Evolutionary conservation across 1,140 invertebrate species (phyloP).

Genomic region (Drosophila sechellia): DNA sequence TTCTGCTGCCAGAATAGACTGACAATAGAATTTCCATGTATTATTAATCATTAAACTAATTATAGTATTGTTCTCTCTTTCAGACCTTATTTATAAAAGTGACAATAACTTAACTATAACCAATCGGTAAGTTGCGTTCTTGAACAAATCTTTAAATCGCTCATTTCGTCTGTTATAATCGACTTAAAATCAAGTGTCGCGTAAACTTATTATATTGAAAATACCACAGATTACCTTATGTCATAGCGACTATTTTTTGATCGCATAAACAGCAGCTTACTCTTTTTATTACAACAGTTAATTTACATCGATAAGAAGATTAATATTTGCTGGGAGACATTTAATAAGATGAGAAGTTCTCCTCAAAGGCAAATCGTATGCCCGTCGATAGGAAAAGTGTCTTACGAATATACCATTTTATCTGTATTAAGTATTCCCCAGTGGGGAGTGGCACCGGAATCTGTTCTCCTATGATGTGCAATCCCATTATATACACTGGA

Average conservation of each 20-base stretch:
- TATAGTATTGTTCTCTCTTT: slow-evolving; percentile 10
- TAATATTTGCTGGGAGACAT: too few relatives aligned
- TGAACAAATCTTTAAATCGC: background rate
- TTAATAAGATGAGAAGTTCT: background rate
- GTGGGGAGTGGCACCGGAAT: slow-evolving; percentile 12
- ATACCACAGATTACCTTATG: background rate
- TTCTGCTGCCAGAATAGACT: slow-evolving; percentile 4
- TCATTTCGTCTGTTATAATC: background rate
- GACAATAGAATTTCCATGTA: slow-evolving; percentile 36
- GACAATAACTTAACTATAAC: slow-evolving; percentile 60
- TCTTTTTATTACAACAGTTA: too few relatives aligned
- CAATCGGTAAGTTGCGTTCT: slow-evolving; percentile 39
- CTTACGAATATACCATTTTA: background rate
- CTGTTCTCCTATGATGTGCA: slow-evolving; percentile 10
- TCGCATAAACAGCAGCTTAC: too few relatives aligned
- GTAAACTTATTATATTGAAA: slow-evolving; percentile 11
- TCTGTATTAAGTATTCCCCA: slow-evolving; percentile 15
- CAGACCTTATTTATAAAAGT: slow-evolving; percentile 41
- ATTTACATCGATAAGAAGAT: too few relatives aligned
- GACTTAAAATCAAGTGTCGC: background rate
- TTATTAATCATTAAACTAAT: background rate
- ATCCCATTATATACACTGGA: slow-evolving; percentile 7
- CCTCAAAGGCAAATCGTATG: slow-evolving; percentile 8
- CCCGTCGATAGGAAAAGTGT: background rate
- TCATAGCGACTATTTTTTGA: background rate